A percentile compares a stretch with the other conserved stretches of the same genome.
Conservation (phyloP, 2,888 invertebrate species). For the Agriotes lineatus region DNA sequence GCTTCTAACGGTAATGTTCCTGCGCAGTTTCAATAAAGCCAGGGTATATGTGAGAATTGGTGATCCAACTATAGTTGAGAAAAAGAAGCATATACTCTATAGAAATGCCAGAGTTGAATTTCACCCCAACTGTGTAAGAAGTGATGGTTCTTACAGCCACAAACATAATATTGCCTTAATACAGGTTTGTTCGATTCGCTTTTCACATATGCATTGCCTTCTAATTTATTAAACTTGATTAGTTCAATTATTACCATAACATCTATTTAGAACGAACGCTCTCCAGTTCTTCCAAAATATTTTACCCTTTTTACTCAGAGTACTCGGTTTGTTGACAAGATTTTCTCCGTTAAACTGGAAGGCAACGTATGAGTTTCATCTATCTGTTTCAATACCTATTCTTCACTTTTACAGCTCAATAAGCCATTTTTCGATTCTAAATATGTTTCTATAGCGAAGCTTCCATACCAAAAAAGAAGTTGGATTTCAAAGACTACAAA, state of each 20-base stretch:
- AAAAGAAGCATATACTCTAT: background rate
- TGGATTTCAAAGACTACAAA: background rate
- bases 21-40: background rate
- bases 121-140: background rate
- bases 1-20: no score
- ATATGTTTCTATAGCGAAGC: background rate
- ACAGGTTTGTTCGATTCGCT: background rate
- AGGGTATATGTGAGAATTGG: background rate
- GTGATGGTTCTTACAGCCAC: background rate
- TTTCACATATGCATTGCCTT: no score
- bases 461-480: background rate
- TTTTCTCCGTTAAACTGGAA: no score
- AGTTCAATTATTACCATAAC: no score
- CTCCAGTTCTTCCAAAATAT: no score
- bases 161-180: background rate
- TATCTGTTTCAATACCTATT: no score
- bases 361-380: no score
- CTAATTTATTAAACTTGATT: no score
- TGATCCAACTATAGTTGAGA: background rate
- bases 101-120: background rate
- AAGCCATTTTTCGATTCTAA: constrained; percentile 4
- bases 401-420: background rate
- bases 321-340: no score
- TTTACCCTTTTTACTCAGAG: no score
- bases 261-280: no score